These are phyloP conservation scores for Quadroppia sp. DNA, from an alignment of 2,888 invertebrate species.

Conservation along the genomic window DNA sequence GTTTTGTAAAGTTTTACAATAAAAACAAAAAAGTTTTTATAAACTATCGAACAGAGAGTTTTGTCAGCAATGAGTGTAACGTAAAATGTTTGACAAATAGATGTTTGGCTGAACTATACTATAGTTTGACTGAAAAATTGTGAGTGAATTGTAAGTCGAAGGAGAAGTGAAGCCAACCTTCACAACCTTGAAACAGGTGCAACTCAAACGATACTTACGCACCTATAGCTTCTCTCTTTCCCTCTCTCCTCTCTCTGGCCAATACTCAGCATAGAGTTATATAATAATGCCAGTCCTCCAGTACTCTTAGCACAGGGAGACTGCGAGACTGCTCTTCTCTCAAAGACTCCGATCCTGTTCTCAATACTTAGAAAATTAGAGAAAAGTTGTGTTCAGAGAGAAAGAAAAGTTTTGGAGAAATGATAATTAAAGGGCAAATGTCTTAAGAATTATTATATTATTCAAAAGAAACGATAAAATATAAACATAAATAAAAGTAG, in stretches of 20 bases:
- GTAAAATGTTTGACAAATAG: conserved; percentile 18
- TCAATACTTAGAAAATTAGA: conserved; percentile 15
- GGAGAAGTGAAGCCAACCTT: conserved; percentile 33
- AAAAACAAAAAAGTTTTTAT: not conserved
- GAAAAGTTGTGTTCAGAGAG: not conserved
- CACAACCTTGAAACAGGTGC: conserved; percentile 38
- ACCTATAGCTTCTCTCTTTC: not conserved
- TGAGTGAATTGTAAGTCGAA: conserved; percentile 9
- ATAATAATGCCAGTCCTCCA: not conserved
- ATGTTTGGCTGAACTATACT: not conserved
- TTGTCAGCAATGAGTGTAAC: conserved; percentile 7
- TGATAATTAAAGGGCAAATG: conserved; percentile 30
- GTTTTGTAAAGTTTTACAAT: not conserved
- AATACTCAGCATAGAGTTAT: conserved; percentile 7
- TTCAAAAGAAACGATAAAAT: conserved; percentile 37
- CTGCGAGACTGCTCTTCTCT: not conserved
- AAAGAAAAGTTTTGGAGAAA: not conserved
- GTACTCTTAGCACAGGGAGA: not conserved
- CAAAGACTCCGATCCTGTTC: conserved; percentile 13
- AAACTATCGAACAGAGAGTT: not conserved
- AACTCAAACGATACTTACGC: conserved; percentile 6
- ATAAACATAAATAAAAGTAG: conserved; percentile 34
- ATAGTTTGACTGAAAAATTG: conserved; percentile 11
- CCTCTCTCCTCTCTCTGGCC: no score
- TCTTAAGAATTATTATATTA: conserved; percentile 34